Base-by-base conservation (phyloP, 2,797 vertebrate genomes). In the Sebastes miniatus region DNA sequence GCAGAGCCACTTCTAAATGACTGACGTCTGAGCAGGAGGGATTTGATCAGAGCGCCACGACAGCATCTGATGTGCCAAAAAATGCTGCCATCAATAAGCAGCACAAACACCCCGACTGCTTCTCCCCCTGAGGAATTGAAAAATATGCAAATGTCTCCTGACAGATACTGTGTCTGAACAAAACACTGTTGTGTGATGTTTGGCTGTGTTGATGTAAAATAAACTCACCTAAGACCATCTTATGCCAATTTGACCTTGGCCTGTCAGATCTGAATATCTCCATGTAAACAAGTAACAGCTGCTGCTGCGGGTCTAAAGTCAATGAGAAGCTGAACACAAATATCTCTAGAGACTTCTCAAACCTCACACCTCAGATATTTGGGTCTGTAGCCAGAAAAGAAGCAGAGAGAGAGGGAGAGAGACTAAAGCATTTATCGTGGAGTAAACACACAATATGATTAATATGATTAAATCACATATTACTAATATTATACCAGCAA, bases 31-130 rank as follows among this genome's bases (percentile, higher is more conserved):
- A 71, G 83, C 86, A 83, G 79, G 73, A 85, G 88, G 85, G 87
- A 90, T 88, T 90, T 91, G 83, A 91, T 89, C 87, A 90, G 83
- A 68, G 65, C 72, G 54, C 62, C 64, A 80, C 58, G 74, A 85
- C 74, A 72, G 77, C 72, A 82, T 87, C 74, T 89, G 69, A 81
- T 79, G 74, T 80, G 78, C 61, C 80, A 81, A 83, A 77, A 81
- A 79, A 85, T 54, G 66, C 83, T 86, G 77, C 79, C 65, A 87
- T 89, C 91, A 90, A 79, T 85, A 86, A 86, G 65, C 36, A 63
- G 54, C 79, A 77, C 76, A 80, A 82, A 81, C 79, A 79, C 56
- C 32, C 71, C 10, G 20, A 75, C 65, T 62, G 22, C 57, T 62
- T 64, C 56, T 52, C 76, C 54, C 65, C 65, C 34, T 2, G 25